Base-by-base conservation (phyloP, 2,113 vertebrate genomes). In the Tympanuchus pallidicinctus region DNA sequence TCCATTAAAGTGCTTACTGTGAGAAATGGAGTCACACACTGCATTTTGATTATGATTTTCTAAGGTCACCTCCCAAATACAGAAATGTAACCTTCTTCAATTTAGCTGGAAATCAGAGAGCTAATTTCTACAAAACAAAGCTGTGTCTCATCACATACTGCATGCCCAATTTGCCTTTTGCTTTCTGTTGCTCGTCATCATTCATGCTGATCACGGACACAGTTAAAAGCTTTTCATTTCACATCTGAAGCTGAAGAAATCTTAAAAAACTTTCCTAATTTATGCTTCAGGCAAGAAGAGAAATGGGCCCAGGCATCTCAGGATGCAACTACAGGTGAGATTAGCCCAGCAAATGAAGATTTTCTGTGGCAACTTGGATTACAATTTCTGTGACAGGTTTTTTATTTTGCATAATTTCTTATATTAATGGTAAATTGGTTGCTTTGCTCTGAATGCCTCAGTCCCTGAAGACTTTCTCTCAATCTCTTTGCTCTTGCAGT, bases 81-180 rank as follows among this genome's bases (percentile, higher is more conserved):
- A 71, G 65, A 90, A 83, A 84, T 50, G 34, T 32, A 43, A 84
- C 70, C 77, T 73, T 72, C 61, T 65, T 65, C 63, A 75, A 69
- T 94, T 91, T 87, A 85, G 20, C 56, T 36, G 61, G 71, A 32
- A 85, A 57, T 50, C 15, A 78, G 30, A 88, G n/a, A 59, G 47
- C n/a, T 15, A 59, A 54, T 95, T 91, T 95, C 67, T 92, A n/a
- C 27, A 70, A 80, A 94, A 45, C 16, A n/a, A 22, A 67, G 13
- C 10, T 10, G n/a, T 59, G 84, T 92, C 88, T 47, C 8, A 40
- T 14, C 66, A 82, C 27, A 28, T 48, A 28, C 30, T 28, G 25
- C 74, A 36, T 30, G 73, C 52, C 8, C 28, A 56, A 22, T 30
- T 28, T 0, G 0, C 57, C 40, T 20, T 67, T 64, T 42, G 47